Conservation (phyloP, 2,888 invertebrate species). For the Drosophila hamatofila region DNA sequence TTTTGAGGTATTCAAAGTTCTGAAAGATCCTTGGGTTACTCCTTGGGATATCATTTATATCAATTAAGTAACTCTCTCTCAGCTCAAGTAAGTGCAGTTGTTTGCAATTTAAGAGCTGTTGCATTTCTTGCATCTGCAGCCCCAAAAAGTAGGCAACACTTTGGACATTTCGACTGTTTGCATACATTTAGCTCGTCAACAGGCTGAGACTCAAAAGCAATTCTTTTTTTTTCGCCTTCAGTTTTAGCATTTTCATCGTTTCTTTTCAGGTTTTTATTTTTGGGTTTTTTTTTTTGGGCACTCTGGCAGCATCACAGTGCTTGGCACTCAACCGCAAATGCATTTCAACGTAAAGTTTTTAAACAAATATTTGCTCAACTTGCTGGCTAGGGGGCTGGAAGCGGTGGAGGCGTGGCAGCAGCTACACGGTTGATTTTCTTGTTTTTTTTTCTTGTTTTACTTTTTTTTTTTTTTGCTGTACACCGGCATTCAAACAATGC, state of each 20-base stretch:
- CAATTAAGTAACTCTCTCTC: neutral
- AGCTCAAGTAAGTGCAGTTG: neutral
- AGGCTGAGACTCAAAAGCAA: constrained; percentile 66
- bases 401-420: constrained; percentile 3
- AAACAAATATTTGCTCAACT: constrained; percentile 81
- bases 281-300: constrained; percentile 39
- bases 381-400: constrained; percentile 43
- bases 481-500: constrained; percentile 73
- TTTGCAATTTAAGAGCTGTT: constrained; percentile 6
- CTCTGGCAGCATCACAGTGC: constrained; percentile 64
- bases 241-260: constrained; percentile 35
- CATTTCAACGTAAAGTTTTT: constrained; percentile 81
- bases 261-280: constrained; percentile 34
- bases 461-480: constrained; percentile 31
- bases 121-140: neutral
- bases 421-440: constrained; percentile 65
- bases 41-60: neutral
- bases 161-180: constrained; percentile 53
- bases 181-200: constrained; percentile 59
- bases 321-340: constrained; percentile 82
- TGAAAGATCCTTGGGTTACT: neutral
- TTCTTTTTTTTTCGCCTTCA: constrained; percentile 58
- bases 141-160: constrained; percentile 42
- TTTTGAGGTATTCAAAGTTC: neutral
- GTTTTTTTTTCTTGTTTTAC: constrained; percentile 25